Evolutionary conservation across 2,888 invertebrate genomes (phyloP).

Genomic region (Agonopterix subpropinquella): DNA sequence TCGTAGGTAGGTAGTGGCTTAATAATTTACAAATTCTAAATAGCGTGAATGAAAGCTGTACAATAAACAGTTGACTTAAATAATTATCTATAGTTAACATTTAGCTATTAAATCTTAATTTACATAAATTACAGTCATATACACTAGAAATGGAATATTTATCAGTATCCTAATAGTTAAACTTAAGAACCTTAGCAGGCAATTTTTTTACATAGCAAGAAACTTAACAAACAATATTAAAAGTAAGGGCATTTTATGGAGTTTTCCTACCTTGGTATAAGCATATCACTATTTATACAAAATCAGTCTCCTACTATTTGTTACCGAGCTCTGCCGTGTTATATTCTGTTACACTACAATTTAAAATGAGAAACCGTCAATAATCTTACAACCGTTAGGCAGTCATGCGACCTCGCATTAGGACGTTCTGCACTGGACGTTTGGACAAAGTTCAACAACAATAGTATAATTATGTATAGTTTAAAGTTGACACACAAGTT

Average conservation of each 20-base stretch:
- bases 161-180: conserved; percentile 36
- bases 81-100: conserved; percentile 22
- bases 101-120: conserved; percentile 43
- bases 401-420: conserved; percentile 39
- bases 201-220: conserved; percentile 32
- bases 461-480: conserved; percentile 25
- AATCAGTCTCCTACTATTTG: conserved; percentile 75
- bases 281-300: conserved; percentile 67
- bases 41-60: conserved; percentile 62
- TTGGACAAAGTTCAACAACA: conserved; percentile 39
- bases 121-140: conserved; percentile 64
- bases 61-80: conserved; percentile 60
- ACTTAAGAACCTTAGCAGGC: conserved; percentile 37
- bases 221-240: conserved; percentile 33
- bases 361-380: conserved; percentile 10
- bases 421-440: conserved; percentile 60
- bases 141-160: conserved; percentile 60
- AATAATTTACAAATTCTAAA: conserved; percentile 63
- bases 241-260: conserved; percentile 37
- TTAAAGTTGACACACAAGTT: conserved; percentile 20
- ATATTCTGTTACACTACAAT: conserved; percentile 28
- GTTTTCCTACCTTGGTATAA: conserved; percentile 55
- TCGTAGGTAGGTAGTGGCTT: conserved; percentile 61
- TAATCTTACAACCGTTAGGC: conserved; percentile 35
- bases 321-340: conserved; percentile 50